Conservation (phyloP, 2,113 vertebrate species). For the Epinephelus moara region DNA sequence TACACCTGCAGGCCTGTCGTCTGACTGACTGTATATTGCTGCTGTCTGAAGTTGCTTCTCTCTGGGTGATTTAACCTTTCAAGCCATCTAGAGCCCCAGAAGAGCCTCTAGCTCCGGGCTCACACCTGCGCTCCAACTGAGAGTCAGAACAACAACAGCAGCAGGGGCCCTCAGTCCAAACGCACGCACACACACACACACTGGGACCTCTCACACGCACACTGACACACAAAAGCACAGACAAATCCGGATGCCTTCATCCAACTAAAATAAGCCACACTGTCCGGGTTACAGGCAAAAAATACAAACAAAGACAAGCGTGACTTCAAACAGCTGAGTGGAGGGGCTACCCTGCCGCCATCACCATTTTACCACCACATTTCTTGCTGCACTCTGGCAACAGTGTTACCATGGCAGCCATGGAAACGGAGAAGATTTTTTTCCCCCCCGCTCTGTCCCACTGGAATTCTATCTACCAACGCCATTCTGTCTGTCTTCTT, state of each 20-base stretch:
- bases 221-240: not conserved
- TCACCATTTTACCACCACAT: conserved; percentile 50
- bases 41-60: conserved; percentile 31
- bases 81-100: conserved; percentile 56
- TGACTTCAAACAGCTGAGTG: conserved; percentile 37
- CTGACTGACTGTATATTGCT: conserved; percentile 33
- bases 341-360: conserved; percentile 26
- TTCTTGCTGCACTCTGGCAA: conserved; percentile 51
- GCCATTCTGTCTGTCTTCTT: conserved; percentile 54
- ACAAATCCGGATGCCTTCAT: conserved; percentile 8
- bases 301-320: not conserved
- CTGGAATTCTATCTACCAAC: conserved; percentile 67
- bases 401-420: conserved; percentile 76
- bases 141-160: conserved; percentile 64
- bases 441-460: conserved; percentile 38
- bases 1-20: conserved; percentile 49
- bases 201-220: not conserved
- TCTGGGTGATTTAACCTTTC: conserved; percentile 72
- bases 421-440: conserved; percentile 59
- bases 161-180: conserved; percentile 56
- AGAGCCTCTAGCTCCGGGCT: conserved; percentile 58
- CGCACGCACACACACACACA: conserved; percentile 28
- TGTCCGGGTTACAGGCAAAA: conserved; percentile 14
- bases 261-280: not conserved
- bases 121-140: conserved; percentile 68